Conservation (phyloP, 2,113 vertebrate species). For the Stictonetta naevosa region DNA sequence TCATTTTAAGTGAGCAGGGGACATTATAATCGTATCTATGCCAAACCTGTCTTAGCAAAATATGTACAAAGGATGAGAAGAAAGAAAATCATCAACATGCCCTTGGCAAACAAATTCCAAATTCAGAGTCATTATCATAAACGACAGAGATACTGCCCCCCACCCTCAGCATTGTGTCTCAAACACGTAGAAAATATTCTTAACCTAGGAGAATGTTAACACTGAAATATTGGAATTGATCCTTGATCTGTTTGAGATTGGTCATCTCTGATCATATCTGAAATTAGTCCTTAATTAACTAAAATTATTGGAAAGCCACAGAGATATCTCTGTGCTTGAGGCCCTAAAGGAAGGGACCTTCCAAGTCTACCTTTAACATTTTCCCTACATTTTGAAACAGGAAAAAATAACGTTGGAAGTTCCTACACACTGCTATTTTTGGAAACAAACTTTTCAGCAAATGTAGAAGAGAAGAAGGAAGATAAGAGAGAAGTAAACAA, state of each 20-base stretch:
- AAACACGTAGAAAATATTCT: background rate
- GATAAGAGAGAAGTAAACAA: background rate
- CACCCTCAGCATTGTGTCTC: background rate
- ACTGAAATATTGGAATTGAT: background rate
- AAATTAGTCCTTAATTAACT: background rate
- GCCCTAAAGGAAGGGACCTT: background rate
- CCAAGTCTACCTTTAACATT: background rate
- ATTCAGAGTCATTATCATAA: background rate
- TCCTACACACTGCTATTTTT: background rate
- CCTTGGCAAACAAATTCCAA: background rate
- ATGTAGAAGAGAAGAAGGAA: background rate
- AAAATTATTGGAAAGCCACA: background rate
- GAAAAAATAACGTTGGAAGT: background rate
- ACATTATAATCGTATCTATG: background rate
- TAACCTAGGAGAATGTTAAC: background rate
- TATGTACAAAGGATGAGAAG: background rate
- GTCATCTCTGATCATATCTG: background rate
- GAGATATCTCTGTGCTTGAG: background rate
- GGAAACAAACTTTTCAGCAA: background rate
- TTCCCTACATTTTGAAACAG: background rate
- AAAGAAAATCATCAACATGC: background rate
- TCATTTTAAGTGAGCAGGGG: background rate
- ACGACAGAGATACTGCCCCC: background rate
- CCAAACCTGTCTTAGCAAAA: background rate
- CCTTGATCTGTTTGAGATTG: background rate